Evolutionary conservation across 1,140 invertebrate genomes (phyloP), one percentile per base, ranked within the genome.

Genomic region (Episyrphus balteatus): DNA sequence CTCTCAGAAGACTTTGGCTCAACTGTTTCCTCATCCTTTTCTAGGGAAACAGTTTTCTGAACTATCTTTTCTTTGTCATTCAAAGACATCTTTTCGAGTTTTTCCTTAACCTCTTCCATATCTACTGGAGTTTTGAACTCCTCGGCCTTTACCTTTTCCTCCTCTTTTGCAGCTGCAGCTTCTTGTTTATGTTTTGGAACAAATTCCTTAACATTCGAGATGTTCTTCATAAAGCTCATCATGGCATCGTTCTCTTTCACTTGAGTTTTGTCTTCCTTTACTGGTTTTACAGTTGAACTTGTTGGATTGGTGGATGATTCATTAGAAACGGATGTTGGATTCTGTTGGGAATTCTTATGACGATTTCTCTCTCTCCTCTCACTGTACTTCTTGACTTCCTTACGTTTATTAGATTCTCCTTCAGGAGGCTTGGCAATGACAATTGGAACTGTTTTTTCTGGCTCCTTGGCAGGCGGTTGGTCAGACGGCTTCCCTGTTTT

Each of bases 371-470:
- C 38, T 11, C 49, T 46, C 19, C 39, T 42, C 18, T 51, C 38
- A 13, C 46, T 46, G 15, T 51, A 51, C 17, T 49, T 44, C 14
- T 46, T 49, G 17, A 48, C 53, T 31, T 58, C 49, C 46, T 53
- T 51, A 51, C 17, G 12, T 48, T 48, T 36, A 46, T 38, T 18
- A 14, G 47, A 34, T 49, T 56, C 51, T 45, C 55, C 46, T 48
- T 58, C 43, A 55, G 57, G 47, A 15, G 55, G 30, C 52, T 65
- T 53, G 46, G 58, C 53, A 8, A 54, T 55, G 54, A 65, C 59
- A 33, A 58, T 56, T 55, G 21, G 5, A 9, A 3, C 15, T 18
- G 11, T 50, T 34, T 34, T 44, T 42, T 8, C 13, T n/a, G 13
- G 17, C 19, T 43, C 46, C 18, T 12, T 40, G 26, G 18, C 15